These are phyloP conservation scores for Lophochroa leadbeateri DNA, from an alignment of 2,113 vertebrate genomes.

Conservation along the genomic window DNA sequence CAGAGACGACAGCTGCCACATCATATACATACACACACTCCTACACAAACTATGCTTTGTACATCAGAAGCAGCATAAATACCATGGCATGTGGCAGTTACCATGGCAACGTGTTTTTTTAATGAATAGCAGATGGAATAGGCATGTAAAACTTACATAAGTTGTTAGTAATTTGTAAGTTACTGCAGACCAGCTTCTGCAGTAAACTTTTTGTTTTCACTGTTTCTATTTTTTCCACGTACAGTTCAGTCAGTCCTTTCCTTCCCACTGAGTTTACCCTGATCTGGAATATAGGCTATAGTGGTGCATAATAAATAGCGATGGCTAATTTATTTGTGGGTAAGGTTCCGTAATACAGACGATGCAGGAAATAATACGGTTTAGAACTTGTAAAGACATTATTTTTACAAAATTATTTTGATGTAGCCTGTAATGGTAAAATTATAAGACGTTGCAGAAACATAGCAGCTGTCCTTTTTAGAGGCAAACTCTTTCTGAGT, in stretches of 20 bases:
- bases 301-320: constrained; percentile 54
- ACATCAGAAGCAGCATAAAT: constrained; percentile 85
- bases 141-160: constrained; percentile 84
- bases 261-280: constrained; percentile 55
- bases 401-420: background rate
- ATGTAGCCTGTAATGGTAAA: background rate
- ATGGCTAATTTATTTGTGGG: constrained; percentile 28
- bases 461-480: background rate
- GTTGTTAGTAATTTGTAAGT: constrained; percentile 85
- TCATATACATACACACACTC: constrained; percentile 83
- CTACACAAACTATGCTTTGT: constrained; percentile 84
- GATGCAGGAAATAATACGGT: background rate
- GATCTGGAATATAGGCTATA: constrained; percentile 41
- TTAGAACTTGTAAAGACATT: background rate
- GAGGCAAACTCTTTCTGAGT: background rate
- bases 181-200: constrained; percentile 80
- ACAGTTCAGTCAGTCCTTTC: constrained; percentile 50
- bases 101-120: constrained; percentile 78
- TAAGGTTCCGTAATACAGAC: background rate
- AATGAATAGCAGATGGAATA: constrained; percentile 85
- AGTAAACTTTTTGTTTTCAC: constrained; percentile 78
- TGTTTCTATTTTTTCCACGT: constrained; percentile 67
- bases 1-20: constrained; percentile 84
- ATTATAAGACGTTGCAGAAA: background rate
- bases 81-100: constrained; percentile 82